Conservation (phyloP, 2,113 vertebrate genomes). For the Prinia subflava region DNA sequence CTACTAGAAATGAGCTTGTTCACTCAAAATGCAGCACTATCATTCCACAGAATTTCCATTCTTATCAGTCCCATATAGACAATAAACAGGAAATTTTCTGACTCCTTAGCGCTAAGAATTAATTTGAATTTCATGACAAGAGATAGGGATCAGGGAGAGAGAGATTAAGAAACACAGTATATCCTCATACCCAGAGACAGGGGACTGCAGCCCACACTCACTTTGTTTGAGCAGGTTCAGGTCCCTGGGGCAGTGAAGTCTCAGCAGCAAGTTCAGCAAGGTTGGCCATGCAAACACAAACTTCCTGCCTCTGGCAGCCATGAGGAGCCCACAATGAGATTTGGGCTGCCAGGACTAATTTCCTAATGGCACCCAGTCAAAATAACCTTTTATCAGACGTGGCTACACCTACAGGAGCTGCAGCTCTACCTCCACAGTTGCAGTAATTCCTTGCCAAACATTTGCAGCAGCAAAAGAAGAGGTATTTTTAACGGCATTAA, state of each 20-base stretch:
- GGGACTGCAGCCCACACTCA: not conserved
- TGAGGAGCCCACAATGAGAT: not conserved
- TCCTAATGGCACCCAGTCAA: not conserved
- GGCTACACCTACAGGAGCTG: not conserved
- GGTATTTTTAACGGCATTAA: not conserved
- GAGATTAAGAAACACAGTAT: not conserved
- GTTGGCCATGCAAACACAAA: not conserved
- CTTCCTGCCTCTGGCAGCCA: not conserved
- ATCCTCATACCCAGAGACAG: not conserved
- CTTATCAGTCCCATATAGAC: not conserved
- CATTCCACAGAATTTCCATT: not conserved
- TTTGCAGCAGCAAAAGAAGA: not conserved
- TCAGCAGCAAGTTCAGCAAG: constrained; percentile 13
- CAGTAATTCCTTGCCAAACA: not conserved
- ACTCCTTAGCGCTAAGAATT: not conserved
- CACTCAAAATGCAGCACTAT: not conserved
- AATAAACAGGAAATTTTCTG: not conserved
- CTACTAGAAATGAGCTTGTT: not conserved
- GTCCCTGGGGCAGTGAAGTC: not conserved
- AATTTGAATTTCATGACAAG: constrained; percentile 12
- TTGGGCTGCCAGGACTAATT: not conserved
- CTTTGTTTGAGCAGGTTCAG: not conserved
- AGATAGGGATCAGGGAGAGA: constrained; percentile 1
- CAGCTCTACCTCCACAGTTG: not conserved
- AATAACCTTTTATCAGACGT: not conserved